These are phyloP conservation scores for Mionectes olivaceus DNA, from an alignment of 2,797 vertebrate species.

Conservation along the genomic window DNA sequence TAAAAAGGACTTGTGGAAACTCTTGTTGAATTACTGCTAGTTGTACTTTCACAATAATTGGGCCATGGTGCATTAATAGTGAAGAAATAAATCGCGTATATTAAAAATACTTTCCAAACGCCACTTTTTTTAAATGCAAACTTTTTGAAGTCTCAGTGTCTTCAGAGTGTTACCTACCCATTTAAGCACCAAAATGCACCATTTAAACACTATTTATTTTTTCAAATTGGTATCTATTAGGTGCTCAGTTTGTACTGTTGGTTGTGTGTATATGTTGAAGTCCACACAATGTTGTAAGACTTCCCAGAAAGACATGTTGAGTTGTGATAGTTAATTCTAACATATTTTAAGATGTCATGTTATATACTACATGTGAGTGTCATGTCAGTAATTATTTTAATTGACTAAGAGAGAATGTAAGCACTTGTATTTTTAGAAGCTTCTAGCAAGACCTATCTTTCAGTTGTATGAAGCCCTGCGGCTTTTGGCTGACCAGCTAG, in stretches of 20 bases:
- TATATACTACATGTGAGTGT: not conserved
- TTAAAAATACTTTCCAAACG: not conserved
- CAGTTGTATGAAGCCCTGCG: not conserved
- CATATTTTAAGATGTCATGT: not conserved
- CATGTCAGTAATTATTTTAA: not conserved
- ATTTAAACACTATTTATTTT: not conserved
- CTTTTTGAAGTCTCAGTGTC: not conserved
- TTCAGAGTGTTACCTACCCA: not conserved
- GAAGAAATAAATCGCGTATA: not conserved
- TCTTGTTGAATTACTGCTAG: not conserved
- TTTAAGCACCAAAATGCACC: not conserved
- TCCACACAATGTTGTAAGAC: not conserved
- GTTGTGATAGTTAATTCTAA: not conserved
- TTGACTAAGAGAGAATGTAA: not conserved
- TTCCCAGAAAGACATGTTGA: not conserved
- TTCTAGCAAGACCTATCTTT: not conserved
- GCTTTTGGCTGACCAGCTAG: not conserved
- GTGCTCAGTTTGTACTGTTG: not conserved
- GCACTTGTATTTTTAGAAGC: not conserved
- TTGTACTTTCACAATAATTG: not conserved
- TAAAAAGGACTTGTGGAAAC: not conserved
- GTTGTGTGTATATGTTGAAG: not conserved
- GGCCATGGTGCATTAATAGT: not conserved
- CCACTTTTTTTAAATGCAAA: not conserved
- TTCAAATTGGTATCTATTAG: not conserved